Evolutionary conservation across 2,888 invertebrate species (phyloP).

Genomic region (Hylaea fasciaria): DNA sequence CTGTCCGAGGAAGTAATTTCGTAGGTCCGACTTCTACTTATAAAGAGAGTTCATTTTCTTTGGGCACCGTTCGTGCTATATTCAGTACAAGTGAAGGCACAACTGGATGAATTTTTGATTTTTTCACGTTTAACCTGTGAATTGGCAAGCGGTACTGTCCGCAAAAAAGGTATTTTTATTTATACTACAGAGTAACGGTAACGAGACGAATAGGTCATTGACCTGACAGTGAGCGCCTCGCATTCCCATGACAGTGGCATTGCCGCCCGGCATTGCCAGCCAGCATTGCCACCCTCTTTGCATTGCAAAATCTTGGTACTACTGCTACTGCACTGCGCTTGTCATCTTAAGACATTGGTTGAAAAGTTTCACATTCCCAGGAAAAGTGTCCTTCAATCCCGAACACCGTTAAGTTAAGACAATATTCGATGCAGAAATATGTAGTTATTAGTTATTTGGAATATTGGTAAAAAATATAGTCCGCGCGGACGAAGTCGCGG

Average conservation of each 20-base stretch:
- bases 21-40: conserved; percentile 84
- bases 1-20: conserved; percentile 83
- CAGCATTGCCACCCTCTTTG: neutral
- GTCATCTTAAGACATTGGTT: no score
- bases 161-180: neutral
- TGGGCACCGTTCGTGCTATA: conserved; percentile 68
- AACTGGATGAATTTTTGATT: conserved; percentile 22
- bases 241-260: neutral
- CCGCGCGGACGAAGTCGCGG: no score
- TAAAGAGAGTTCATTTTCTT: conserved; percentile 82
- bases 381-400: no score
- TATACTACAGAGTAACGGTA: no score
- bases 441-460: no score
- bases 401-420: no score
- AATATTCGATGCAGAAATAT: no score
- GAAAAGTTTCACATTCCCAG: no score
- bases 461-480: no score
- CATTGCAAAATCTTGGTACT: neutral
- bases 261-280: neutral
- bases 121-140: neutral
- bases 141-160: neutral
- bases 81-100: conserved; percentile 28
- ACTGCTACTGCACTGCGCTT: neutral
- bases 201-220: no score
- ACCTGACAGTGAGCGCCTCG: no score